These are phyloP conservation scores for Cryptomyrus ogoouensis DNA, from an alignment of 2,113 vertebrate species.

Conservation along the genomic window DNA sequence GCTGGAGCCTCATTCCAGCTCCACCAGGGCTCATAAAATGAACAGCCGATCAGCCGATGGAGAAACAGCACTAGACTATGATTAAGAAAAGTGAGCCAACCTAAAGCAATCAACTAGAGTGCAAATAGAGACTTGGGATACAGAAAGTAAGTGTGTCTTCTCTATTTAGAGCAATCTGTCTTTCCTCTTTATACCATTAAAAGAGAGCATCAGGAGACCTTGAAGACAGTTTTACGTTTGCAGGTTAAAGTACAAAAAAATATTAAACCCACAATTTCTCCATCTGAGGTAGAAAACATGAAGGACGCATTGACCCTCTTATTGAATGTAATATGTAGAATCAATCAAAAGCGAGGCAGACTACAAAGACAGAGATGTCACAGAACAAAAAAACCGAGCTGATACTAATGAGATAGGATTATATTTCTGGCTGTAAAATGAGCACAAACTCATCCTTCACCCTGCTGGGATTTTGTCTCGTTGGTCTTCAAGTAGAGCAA, in stretches of 20 bases:
- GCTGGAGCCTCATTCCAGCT: not conserved
- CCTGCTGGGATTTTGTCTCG: not conserved
- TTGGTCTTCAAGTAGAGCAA: not conserved
- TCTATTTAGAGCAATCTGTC: not conserved
- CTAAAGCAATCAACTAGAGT: not conserved
- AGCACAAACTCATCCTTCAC: not conserved
- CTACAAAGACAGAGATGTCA: not conserved
- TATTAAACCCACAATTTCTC: not conserved
- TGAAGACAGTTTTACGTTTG: not conserved
- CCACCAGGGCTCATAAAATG: not conserved
- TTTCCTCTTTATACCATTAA: not conserved
- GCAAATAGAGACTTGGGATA: not conserved
- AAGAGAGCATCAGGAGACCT: not conserved
- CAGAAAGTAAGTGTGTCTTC: not conserved
- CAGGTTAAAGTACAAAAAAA: not conserved
- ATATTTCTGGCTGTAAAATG: constrained; percentile 3
- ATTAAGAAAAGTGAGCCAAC: not conserved
- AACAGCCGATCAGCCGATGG: not conserved
- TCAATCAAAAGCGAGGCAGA: constrained; percentile 1
- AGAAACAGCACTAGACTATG: not conserved
- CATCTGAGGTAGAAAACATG: not conserved
- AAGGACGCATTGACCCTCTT: not conserved
- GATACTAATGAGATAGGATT: not conserved
- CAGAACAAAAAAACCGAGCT: not conserved
- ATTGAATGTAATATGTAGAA: not conserved